phyloP scores from a whole-genome alignment of 2,113 vertebrate species.

The Plecotus auritus region DNA sequence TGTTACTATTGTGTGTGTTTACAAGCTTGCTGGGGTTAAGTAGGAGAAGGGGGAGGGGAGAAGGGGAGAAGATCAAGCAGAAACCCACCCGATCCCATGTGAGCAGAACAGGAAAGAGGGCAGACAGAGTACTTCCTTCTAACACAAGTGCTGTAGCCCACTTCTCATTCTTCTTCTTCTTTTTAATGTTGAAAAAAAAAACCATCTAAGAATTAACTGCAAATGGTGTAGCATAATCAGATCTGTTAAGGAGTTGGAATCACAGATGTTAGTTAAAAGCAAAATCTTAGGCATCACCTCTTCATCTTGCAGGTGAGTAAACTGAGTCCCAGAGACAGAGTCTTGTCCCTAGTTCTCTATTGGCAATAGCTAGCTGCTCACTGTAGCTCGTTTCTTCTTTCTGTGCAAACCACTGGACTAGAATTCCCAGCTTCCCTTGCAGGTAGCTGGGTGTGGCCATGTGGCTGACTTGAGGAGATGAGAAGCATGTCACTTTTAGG shows the following conservation, averaged over 20 bases:
- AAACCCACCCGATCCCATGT: background rate
- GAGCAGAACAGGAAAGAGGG: background rate
- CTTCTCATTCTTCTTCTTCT: background rate
- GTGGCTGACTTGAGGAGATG: background rate
- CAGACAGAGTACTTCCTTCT: background rate
- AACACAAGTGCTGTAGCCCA: background rate
- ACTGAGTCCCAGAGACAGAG: background rate
- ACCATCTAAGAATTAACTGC: background rate
- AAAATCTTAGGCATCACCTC: background rate
- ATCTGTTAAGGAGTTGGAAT: background rate
- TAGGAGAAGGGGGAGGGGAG: background rate
- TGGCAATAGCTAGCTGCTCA: background rate
- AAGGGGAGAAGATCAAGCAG: background rate
- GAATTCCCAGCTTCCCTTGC: background rate
- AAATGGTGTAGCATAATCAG: background rate
- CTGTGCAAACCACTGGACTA: background rate
- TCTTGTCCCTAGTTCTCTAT: background rate
- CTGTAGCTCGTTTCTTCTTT: background rate
- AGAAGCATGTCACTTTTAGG: background rate
- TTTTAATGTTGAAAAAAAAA: background rate
- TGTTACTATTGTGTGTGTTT: constrained; percentile 35
- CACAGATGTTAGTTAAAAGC: background rate
- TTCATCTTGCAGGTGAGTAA: background rate
- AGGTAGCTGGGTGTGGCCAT: background rate
- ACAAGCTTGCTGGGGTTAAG: constrained; percentile 8